Evolutionary conservation across 2,888 invertebrate genomes (phyloP).

Genomic region (Acronicta aceris): DNA sequence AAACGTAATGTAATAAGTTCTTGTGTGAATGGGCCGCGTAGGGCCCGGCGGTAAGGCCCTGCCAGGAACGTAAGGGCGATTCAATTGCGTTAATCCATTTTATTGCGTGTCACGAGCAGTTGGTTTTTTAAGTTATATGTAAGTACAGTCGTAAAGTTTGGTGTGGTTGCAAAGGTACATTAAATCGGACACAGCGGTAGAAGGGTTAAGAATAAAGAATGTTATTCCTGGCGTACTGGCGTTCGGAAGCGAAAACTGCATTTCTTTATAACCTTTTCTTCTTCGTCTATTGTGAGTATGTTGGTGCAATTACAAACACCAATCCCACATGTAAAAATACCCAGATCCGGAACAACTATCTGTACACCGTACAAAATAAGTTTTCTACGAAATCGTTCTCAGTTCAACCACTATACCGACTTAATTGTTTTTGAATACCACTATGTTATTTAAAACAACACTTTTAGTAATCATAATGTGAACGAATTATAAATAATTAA

Average conservation of each 20-base stretch:
- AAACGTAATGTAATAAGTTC: conserved; percentile 86
- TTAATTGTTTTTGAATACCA: too few species aligned
- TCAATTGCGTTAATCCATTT: conserved; percentile 86
- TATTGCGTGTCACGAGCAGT: conserved; percentile 84
- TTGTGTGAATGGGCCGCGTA: conserved; percentile 68
- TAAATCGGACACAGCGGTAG: conserved; percentile 29
- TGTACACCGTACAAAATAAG: too few species aligned
- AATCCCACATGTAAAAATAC: too few species aligned
- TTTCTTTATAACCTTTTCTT: background rate
- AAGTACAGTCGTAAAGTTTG: conserved; percentile 52
- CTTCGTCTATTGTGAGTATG: too few species aligned
- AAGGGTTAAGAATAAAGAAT: conserved; percentile 12
- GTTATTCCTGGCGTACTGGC: background rate
- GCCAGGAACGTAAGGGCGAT: conserved; percentile 61
- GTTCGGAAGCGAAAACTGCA: too few species aligned
- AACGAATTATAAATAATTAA: too few species aligned
- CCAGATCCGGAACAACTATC: too few species aligned
- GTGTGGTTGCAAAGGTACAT: conserved; percentile 35
- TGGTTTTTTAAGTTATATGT: conserved; percentile 58
- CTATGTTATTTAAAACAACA: too few species aligned
- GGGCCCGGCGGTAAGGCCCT: conserved; percentile 54
- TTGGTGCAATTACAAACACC: too few species aligned
- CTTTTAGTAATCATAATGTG: too few species aligned
- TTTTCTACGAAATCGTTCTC: too few species aligned
- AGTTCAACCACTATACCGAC: too few species aligned